Percentiles rank a stretch among this genome's conserved stretches.
Evolutionary conservation across 2,113 vertebrate genomes (phyloP).

Genomic region (Notothenia coriiceps): DNA sequence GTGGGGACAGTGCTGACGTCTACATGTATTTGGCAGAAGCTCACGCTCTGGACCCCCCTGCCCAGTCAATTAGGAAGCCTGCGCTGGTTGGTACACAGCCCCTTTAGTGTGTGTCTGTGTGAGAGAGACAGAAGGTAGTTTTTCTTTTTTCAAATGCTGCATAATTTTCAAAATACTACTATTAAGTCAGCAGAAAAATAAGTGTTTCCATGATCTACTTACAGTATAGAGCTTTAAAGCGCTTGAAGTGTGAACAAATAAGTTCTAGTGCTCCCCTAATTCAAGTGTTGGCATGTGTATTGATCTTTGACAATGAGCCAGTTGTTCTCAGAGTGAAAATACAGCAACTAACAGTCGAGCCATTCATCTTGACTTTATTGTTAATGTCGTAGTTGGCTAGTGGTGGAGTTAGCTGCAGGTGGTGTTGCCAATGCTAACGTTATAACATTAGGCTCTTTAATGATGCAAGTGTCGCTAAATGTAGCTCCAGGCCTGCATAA

Average conservation of each 20-base stretch:
- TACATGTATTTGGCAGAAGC: slow-evolving; percentile 61
- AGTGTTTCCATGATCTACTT: background rate
- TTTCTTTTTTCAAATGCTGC: background rate
- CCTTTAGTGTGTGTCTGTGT: slow-evolving; percentile 30
- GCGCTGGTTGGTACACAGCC: slow-evolving; percentile 50
- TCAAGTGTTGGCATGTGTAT: no score
- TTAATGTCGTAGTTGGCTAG: background rate
- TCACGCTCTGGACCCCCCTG: slow-evolving; percentile 51
- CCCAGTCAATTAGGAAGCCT: slow-evolving; percentile 58
- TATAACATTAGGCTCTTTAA: no score
- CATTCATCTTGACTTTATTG: background rate
- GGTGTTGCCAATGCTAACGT: no score
- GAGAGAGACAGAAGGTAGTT: slow-evolving; percentile 10
- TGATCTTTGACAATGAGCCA: background rate
- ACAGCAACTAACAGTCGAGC: background rate
- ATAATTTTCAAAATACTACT: slow-evolving; percentile 1
- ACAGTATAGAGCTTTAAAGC: no score
- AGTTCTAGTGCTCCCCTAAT: background rate
- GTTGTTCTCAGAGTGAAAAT: background rate
- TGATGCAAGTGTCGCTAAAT: no score
- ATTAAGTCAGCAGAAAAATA: background rate
- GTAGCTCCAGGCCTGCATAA: no score
- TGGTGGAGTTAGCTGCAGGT: no score
- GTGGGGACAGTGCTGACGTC: slow-evolving; percentile 33
- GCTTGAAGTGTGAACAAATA: background rate